These are phyloP conservation scores for Germaria angustata DNA, from an alignment of 2,888 invertebrate species.

Conservation along the genomic window DNA sequence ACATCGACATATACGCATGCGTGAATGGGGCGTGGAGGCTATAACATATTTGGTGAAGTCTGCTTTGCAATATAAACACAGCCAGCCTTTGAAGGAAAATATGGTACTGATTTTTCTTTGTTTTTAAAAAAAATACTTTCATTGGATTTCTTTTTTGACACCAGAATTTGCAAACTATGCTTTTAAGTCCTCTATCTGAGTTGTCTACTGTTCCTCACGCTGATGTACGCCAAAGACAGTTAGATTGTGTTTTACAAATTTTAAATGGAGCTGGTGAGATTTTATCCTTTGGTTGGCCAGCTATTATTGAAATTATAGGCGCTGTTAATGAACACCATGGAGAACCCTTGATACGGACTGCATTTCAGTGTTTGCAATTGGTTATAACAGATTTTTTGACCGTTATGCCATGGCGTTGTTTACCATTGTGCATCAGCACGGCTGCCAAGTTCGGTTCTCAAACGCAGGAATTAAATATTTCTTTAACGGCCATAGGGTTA, in stretches of 20 bases:
- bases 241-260: constrained; percentile 95
- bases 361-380: constrained; percentile 97
- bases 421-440: constrained; percentile 93
- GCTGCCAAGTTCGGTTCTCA: constrained; percentile 98
- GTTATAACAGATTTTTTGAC: constrained; percentile 97
- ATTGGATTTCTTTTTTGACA: not conserved
- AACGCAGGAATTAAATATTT: constrained; percentile 97
- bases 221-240: constrained; percentile 95
- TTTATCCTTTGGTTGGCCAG: constrained; percentile 96
- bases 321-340: constrained; percentile 96
- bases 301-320: constrained; percentile 96
- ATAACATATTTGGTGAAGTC: constrained; percentile 96
- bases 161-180: constrained; percentile 89
- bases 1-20: constrained; percentile 95
- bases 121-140: not conserved
- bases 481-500: constrained; percentile 96
- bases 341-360: constrained; percentile 94
- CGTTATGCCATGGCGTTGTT: constrained; percentile 94
- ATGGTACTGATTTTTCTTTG: constrained; percentile 82
- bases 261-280: constrained; percentile 96
- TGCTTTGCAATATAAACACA: constrained; percentile 92
- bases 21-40: constrained; percentile 99
- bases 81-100: constrained; percentile 90
- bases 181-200: constrained; percentile 94
- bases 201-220: constrained; percentile 93